phyloP scores from a whole-genome alignment of 1,140 invertebrate genomes.

The Microplitis demolitor region DNA sequence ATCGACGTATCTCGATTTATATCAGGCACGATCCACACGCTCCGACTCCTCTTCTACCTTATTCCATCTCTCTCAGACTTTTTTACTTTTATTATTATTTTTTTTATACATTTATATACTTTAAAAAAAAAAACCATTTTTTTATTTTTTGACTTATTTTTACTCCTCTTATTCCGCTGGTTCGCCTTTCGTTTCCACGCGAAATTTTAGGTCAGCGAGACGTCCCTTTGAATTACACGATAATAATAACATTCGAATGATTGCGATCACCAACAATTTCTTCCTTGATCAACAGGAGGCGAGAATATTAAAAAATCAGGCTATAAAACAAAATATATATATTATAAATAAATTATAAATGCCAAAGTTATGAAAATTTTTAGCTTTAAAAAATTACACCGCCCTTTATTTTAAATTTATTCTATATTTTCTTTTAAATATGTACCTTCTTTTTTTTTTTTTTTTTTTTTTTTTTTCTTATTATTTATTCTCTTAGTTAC shows the following conservation, averaged over 20 bases:
- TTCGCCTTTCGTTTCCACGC: background rate
- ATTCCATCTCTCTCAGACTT: background rate
- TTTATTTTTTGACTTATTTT: background rate
- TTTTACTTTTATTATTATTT: background rate
- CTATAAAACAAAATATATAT: background rate
- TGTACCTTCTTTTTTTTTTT: background rate
- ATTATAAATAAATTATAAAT: constrained; percentile 8
- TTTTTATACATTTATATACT: too few relatives aligned
- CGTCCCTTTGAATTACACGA: constrained; percentile 30
- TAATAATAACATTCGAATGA: constrained; percentile 21
- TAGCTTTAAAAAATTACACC: background rate
- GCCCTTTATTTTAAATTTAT: too few relatives aligned
- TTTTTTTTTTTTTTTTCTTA: background rate
- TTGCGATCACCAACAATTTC: constrained; percentile 1
- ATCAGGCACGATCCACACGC: constrained; percentile 27
- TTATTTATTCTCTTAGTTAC: background rate
- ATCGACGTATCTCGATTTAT: constrained; percentile 33
- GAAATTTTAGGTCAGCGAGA: constrained; percentile 31
- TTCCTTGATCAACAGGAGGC: background rate
- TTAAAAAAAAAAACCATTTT: background rate
- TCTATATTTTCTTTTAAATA: background rate
- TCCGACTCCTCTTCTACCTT: constrained; percentile 2
- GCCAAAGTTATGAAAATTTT: background rate
- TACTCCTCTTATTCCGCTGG: background rate
- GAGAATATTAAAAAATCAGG: background rate